A percentile compares a stretch with the other conserved stretches of the same genome.
These are phyloP conservation scores for Augochlorella aurata DNA, from an alignment of 2,888 invertebrate genomes.

Conservation along the genomic window DNA sequence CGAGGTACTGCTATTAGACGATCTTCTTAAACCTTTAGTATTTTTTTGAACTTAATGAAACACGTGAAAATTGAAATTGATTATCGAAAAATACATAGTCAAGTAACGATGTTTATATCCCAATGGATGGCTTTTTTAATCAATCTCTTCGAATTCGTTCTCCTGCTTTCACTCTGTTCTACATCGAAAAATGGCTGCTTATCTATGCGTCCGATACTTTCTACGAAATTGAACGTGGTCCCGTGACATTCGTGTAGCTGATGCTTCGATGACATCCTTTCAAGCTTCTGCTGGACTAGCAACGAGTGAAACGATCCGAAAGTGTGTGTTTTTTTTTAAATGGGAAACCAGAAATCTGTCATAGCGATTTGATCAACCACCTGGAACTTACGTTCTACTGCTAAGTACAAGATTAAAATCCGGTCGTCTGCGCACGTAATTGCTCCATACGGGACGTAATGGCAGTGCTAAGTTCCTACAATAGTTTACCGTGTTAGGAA, in stretches of 20 bases:
- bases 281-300: constrained; percentile 1
- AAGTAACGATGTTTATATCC: no score
- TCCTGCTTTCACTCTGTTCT: neutral
- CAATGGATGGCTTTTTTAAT: neutral
- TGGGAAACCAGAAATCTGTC: constrained; percentile 34
- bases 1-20: no score
- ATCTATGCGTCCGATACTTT: neutral
- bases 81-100: no score
- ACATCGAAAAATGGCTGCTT: neutral
- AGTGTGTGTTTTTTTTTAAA: neutral
- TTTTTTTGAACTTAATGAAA: no score
- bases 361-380: constrained; percentile 21
- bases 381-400: constrained; percentile 79
- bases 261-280: neutral
- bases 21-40: no score
- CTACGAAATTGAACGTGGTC: neutral
- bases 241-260: constrained; percentile 23
- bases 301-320: neutral
- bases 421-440: constrained; percentile 77
- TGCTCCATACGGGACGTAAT: constrained; percentile 76
- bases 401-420: constrained; percentile 80
- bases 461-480: constrained; percentile 74
- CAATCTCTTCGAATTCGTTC: neutral
- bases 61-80: no score
- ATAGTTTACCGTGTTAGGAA: constrained; percentile 48